A percentile compares a stretch with the other conserved stretches of the same genome.
Evolutionary conservation across 2,113 vertebrate genomes (phyloP).

Genomic region (Catharus fuscescens): DNA sequence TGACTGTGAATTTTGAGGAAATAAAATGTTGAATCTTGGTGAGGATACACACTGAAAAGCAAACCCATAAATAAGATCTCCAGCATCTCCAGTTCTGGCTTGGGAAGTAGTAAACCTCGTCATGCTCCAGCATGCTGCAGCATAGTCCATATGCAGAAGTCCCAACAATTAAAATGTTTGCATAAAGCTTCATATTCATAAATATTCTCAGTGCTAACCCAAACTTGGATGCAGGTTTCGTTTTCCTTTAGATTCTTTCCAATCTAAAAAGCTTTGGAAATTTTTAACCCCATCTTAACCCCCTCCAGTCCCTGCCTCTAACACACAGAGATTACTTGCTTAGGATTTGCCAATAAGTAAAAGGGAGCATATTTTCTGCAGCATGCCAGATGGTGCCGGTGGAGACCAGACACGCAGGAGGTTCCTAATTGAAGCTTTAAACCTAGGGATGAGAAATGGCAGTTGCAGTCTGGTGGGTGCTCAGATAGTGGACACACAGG

Average conservation of each 20-base stretch:
- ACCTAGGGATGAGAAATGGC: slow-evolving; percentile 68
- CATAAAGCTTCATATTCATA: not conserved
- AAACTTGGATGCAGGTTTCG: not conserved
- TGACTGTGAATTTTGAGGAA: not conserved
- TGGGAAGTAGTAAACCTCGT: not conserved
- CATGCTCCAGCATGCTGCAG: not conserved
- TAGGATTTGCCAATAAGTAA: slow-evolving; percentile 62
- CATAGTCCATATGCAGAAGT: not conserved
- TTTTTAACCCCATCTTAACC: not conserved
- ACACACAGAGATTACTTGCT: slow-evolving; percentile 27
- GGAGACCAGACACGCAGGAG: slow-evolving; percentile 66
- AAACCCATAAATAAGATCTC: not conserved
- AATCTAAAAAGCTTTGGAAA: not conserved
- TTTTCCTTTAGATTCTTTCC: not conserved
- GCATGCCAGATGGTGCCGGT: slow-evolving; percentile 77
- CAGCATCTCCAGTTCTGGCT: not conserved
- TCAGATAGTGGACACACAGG: slow-evolving; percentile 19
- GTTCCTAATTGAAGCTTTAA: slow-evolving; percentile 81
- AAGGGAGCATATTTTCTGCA: slow-evolving; percentile 44
- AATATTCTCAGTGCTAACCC: not conserved
- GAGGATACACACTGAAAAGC: not conserved
- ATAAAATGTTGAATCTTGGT: not conserved
- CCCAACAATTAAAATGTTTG: not conserved
- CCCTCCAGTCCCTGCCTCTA: not conserved
- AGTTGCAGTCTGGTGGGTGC: slow-evolving; percentile 61